Evolutionary conservation across 1,140 invertebrate genomes (phyloP).

Genomic region (Hypsibius dujardini): DNA sequence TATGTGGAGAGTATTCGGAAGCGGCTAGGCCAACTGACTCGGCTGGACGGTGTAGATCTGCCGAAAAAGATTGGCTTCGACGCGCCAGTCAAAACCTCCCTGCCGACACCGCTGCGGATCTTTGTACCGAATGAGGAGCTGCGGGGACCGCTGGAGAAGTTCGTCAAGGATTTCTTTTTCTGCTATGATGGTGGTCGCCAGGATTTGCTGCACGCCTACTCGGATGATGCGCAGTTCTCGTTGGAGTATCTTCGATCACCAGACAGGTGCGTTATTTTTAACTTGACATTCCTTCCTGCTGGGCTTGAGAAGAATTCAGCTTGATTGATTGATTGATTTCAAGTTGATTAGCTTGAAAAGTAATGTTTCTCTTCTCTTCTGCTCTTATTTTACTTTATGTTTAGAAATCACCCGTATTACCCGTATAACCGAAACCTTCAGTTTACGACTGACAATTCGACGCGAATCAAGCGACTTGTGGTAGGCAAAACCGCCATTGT

Average conservation of each 20-base stretch:
- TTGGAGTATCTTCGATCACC: not conserved
- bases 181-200: not conserved
- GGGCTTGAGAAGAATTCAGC: no score
- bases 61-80: conserved; percentile 16
- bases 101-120: not conserved
- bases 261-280: no score
- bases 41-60: conserved; percentile 8
- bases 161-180: not conserved
- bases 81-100: not conserved
- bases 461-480: not conserved
- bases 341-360: no score
- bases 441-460: not conserved
- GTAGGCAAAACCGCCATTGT: not conserved
- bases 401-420: not conserved
- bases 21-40: not conserved
- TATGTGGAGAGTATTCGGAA: conserved; percentile 9
- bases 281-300: no score
- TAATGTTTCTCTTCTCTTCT: no score
- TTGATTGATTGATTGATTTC: no score
- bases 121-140: conserved; percentile 4
- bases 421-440: not conserved
- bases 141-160: not conserved
- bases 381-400: no score
- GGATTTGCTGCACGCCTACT: not conserved
- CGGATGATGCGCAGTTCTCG: conserved; percentile 12